Evolutionary conservation across 2,888 invertebrate species (phyloP).

Genomic region (Hypsopygia costalis): DNA sequence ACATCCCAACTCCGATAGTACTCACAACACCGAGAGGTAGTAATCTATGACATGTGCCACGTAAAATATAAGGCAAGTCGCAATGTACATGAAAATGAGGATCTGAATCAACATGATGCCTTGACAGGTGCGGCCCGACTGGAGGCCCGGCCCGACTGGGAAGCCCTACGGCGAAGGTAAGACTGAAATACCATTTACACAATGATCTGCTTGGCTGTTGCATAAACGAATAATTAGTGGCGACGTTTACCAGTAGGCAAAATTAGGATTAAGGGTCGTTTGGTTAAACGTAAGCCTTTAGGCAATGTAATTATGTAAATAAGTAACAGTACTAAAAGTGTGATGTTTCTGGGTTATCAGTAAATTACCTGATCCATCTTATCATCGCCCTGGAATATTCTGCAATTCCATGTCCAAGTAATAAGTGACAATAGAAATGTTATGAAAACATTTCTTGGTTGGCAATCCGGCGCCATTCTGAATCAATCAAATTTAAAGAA

Average conservation of each 20-base stretch:
- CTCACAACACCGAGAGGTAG: conserved; percentile 50
- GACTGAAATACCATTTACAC: conserved; percentile 29
- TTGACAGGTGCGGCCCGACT: conserved; percentile 25
- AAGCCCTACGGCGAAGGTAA: conserved; percentile 43
- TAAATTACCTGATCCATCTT: too few relatives aligned
- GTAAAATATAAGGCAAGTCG: conserved; percentile 69
- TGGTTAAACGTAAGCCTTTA: conserved; percentile 3
- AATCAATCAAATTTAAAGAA: too few relatives aligned
- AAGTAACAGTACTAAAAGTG: too few relatives aligned
- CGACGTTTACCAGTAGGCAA: not conserved
- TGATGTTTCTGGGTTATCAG: too few relatives aligned
- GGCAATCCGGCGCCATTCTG: too few relatives aligned
- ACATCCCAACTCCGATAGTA: conserved; percentile 9
- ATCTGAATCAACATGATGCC: conserved; percentile 72
- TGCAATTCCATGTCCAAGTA: too few relatives aligned
- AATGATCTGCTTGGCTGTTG: conserved; percentile 1
- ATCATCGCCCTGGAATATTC: too few relatives aligned
- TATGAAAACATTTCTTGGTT: too few relatives aligned
- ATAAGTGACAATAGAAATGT: too few relatives aligned
- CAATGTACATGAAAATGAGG: conserved; percentile 75
- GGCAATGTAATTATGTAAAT: too few relatives aligned
- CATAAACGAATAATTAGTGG: conserved; percentile 10
- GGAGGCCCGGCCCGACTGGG: conserved; percentile 19
- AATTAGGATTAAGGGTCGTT: conserved; percentile 1
- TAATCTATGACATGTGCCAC: conserved; percentile 73